Conservation (phyloP, 2,888 invertebrate species). For the Drosophila helvetica region DNA sequence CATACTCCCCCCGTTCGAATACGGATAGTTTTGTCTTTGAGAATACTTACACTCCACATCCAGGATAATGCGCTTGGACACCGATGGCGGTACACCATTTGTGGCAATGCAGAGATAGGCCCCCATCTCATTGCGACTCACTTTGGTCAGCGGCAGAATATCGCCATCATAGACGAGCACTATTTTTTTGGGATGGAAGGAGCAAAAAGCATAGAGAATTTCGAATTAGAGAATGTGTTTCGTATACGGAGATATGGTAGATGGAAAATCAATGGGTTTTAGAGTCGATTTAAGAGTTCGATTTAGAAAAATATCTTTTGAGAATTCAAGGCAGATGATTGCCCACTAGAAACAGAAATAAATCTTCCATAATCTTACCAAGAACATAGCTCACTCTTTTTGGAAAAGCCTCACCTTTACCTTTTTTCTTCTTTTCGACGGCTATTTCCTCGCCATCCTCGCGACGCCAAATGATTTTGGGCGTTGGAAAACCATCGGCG, state of each 20-base stretch:
- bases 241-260: no score
- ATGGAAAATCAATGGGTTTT: no score
- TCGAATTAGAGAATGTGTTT: slow-evolving; percentile 38
- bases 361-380: no score
- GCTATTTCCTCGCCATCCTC: slow-evolving; percentile 95
- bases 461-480: slow-evolving; percentile 96
- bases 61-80: slow-evolving; percentile 95
- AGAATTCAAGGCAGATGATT: not conserved
- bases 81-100: slow-evolving; percentile 95
- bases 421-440: slow-evolving; percentile 89
- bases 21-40: slow-evolving; percentile 39
- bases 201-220: slow-evolving; percentile 46
- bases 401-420: slow-evolving; percentile 2
- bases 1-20: not conserved
- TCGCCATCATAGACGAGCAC: slow-evolving; percentile 93
- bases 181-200: slow-evolving; percentile 80
- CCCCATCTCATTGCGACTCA: slow-evolving; percentile 91
- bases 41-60: slow-evolving; percentile 91
- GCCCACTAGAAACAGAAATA: no score
- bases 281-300: no score
- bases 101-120: slow-evolving; percentile 85
- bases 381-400: not conserved
- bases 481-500: slow-evolving; percentile 95
- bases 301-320: no score
- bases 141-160: slow-evolving; percentile 92